A percentile compares a stretch with the other conserved stretches of the same genome.
Evolutionary conservation across 2,113 vertebrate species (phyloP).

Genomic region (Brachirus orientalis): DNA sequence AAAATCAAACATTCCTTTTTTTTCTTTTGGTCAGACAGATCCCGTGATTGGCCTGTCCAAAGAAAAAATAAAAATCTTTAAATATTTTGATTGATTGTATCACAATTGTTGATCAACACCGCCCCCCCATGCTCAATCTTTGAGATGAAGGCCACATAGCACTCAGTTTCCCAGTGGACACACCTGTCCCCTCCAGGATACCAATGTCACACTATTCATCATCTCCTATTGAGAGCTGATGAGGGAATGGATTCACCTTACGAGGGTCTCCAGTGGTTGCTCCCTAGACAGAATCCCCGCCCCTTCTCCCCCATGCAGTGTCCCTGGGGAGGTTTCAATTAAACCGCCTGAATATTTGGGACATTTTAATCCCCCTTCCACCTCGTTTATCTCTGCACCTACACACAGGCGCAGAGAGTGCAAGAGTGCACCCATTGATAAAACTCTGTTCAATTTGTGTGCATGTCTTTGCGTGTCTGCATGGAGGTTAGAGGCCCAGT

Average conservation of each 20-base stretch:
- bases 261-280: conserved; percentile 39
- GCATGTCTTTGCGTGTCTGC: conserved; percentile 53
- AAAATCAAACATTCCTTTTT: background rate
- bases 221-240: conserved; percentile 69
- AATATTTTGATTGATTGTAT: conserved; percentile 82
- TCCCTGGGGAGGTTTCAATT: conserved; percentile 81
- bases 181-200: conserved; percentile 61
- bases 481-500: conserved; percentile 53
- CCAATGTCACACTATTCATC: conserved; percentile 76
- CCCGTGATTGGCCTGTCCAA: conserved; percentile 63
- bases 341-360: conserved; percentile 70
- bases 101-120: conserved; percentile 32
- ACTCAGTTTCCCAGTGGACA: conserved; percentile 35
- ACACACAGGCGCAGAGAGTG: conserved; percentile 60
- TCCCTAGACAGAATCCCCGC: conserved; percentile 51
- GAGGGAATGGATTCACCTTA: conserved; percentile 73
- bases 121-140: conserved; percentile 50
- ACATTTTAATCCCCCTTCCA: conserved; percentile 77
- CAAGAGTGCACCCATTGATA: conserved; percentile 60
- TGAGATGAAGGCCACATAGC: conserved; percentile 53
- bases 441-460: conserved; percentile 59
- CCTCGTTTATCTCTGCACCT: conserved; percentile 74
- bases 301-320: conserved; percentile 36
- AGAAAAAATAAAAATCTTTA: conserved; percentile 69
- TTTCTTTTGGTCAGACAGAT: background rate